A percentile compares a stretch with the other conserved stretches of the same genome.
phyloP scores from a whole-genome alignment of 2,888 invertebrate species.

The Labia minor region DNA sequence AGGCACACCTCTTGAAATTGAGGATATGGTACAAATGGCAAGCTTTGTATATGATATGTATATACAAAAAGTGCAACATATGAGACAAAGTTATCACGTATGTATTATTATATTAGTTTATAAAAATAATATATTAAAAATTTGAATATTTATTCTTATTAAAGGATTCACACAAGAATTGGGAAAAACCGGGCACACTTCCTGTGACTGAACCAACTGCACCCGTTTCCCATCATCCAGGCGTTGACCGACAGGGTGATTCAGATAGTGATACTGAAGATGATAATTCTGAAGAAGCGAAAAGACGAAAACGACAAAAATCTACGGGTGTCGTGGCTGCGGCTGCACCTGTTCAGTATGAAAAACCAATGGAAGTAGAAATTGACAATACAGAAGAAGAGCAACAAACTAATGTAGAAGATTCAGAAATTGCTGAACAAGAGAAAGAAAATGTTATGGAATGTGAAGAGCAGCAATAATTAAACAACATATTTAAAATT shows the following conservation, averaged over 20 bases:
- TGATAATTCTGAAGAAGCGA: not conserved
- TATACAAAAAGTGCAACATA: slow-evolving; percentile 56
- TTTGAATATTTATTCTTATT: slow-evolving; percentile 15
- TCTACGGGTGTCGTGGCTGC: not conserved
- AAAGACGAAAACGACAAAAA: slow-evolving; percentile 8
- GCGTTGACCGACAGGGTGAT: slow-evolving; percentile 39
- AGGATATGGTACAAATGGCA: slow-evolving; percentile 91
- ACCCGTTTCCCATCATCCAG: slow-evolving; percentile 55
- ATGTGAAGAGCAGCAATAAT: too few relatives aligned
- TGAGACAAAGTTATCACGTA: slow-evolving; percentile 44
- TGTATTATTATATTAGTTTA: slow-evolving; percentile 26
- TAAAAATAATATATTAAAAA: slow-evolving; percentile 17
- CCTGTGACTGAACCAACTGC: slow-evolving; percentile 31
- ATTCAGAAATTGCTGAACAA: not conserved
- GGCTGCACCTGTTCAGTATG: not conserved
- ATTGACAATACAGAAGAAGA: not conserved
- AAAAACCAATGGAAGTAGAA: not conserved
- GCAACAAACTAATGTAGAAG: not conserved
- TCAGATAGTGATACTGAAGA: slow-evolving; percentile 40
- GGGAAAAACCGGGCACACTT: not conserved
- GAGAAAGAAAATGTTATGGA: too few relatives aligned
- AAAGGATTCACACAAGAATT: slow-evolving; percentile 15
- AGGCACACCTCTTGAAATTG: slow-evolving; percentile 48
- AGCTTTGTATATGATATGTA: slow-evolving; percentile 91
- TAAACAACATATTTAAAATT: too few relatives aligned